Evolutionary conservation across 2,888 invertebrate genomes (phyloP), one percentile per base, ranked within the genome.

Genomic region (Mythimna albipuncta): DNA sequence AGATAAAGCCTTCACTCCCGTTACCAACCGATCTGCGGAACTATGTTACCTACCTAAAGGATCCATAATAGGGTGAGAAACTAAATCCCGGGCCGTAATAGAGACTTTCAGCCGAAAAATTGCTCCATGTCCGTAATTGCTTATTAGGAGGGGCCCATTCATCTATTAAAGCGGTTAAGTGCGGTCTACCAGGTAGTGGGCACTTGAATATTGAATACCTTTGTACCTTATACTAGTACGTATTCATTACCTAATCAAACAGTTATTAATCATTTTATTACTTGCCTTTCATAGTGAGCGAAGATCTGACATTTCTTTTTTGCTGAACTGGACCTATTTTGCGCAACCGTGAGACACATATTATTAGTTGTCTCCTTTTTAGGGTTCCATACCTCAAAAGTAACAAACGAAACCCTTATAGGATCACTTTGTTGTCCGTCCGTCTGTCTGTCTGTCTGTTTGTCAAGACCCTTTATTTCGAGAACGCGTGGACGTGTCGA

Each of bases 91-190:
- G n/a, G 7, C 13, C 38, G 58, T 59, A 77, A 64, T 77, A 64
- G 72, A 77, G 55, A 66, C 63, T 54, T 66, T 76, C 32, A 41
- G n/a, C 13, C 21, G 26, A 66, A 72, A 77, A 72, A 57, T 72
- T 66, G 55, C n/a, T 41, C 21, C 32, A 63, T 57, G 47, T 50
- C 21, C 50, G 47, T 76, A 71, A 70, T 71, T 62, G 71, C 61
- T 57, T 52, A 71, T 76, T 26, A 70, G 47, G 47, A 69, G 21
- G 47, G 44, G n/a, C 32, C 63, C 62, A 58, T 63, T 59, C 58
- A 44, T 75, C 63, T 59, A 75, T 58, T 64, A n/a, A 32, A 35
- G 44, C 26, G 13, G 44, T 32, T 64, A 64, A 75, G 75, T 75
- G 75, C 75, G 75, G 75, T 75, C 32, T 59, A 26, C 52, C 57